Evolutionary conservation across 2,888 invertebrate species (phyloP), one percentile per base, ranked within the genome.

Genomic region (Habroteleia sp.): DNA sequence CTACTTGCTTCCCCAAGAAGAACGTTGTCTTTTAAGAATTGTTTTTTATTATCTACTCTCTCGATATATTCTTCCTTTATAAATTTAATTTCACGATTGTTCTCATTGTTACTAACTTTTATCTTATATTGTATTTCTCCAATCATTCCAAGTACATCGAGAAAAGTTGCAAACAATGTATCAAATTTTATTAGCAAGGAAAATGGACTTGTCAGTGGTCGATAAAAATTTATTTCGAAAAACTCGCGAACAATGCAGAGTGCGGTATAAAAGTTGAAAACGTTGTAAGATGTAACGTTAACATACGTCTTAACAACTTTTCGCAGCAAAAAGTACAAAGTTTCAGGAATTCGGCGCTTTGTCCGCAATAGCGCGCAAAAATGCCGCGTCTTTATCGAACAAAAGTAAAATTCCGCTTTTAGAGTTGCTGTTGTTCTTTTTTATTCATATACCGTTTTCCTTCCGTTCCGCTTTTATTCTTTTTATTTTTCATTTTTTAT

Each of bases 321-420:
- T 37, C 20, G 35, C 23, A 16, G 16, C 39, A 46, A 56, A 65
- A 56, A 66, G 56, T 31, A 48, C n/a, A 56, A 65, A 54, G 46
- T 66, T 66, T 20, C 46, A 13, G 46, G 46, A 66, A 66, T 66
- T 56, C 46, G 46, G 42, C 17, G 41, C 58, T 58, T 68, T 42
- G 50, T 50, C 25, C 31, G 42, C 13, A 48, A 58, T 58, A 33
- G 41, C 42, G 68, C 50, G 56, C 33, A 41, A 58, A 66, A 58
- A 58, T 68, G 33, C 31, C 31, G 66, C 14, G 27, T 42, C 42
- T 50, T 39, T 8, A 48, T 60, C 27, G 58, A 52, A 48, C 35
- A 50, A 65, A 68, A 68, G 35, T 42, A 35, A 29, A 50, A 68
- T 58, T 41, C 35, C 23, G 16, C 33, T 42, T 20, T 46, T 27